Evolutionary conservation across 2,888 invertebrate genomes (phyloP), one percentile per base, ranked within the genome.

Genomic region (Idaea biselata): DNA sequence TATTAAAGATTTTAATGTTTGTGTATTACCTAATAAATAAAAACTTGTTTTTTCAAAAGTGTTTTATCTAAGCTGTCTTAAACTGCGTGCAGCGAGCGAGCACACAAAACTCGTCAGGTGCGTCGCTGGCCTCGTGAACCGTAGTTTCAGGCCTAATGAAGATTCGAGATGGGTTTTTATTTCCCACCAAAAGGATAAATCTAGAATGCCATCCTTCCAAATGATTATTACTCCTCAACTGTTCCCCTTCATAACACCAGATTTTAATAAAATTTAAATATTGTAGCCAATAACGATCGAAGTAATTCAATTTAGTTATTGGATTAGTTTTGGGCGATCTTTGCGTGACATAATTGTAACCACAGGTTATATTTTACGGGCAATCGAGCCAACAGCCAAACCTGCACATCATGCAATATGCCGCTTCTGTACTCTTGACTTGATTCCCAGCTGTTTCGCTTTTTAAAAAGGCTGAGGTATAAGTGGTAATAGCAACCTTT

Each of bases 291-390:
- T 59, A 64, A 56, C 57, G 25, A 62, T 63, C 59, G 32, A 58
- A 60, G 60, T 63, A 65, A 62, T 67, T 64, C 32, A 69, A 67
- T 55, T 67, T 65, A 55, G 32, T 55, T 59, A 65, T 57, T 53
- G 58, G 7, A 11, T 60, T 59, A 58, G 59, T 62, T 63, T 61
- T 62, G 54, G 62, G 64, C 17, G 64, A 66, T 55, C 58, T 64
- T 44, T 60, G 59, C 65, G 66, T 67, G 18, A 60, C 61, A 54
- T 69, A 65, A n/a, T 59, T 60, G 18, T 66, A 63, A 59, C 60
- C 58, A 58, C 33, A 16, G 17, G 17, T 16, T 11, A 56, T 56
- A 17, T 17, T 17, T 56, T 17, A 56, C 5, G 16, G 55, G 55
- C 18, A 56, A 56, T 56, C 55, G 55, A 8, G 55, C 55, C 17